phyloP scores from a whole-genome alignment of 1,140 invertebrate genomes.

The Bathynomus jamesi region DNA sequence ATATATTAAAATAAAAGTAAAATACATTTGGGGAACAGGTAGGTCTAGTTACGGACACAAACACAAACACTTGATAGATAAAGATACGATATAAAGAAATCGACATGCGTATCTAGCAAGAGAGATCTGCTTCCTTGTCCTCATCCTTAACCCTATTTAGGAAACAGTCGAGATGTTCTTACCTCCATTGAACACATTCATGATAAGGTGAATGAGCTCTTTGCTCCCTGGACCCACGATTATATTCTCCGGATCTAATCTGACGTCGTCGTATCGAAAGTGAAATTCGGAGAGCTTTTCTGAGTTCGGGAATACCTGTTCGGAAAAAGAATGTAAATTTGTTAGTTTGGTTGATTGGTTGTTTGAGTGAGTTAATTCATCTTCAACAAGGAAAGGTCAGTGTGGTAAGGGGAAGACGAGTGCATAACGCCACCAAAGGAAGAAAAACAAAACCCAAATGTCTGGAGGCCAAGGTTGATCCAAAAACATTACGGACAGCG shows the following conservation, averaged over 20 bases:
- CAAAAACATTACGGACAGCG: too few species aligned
- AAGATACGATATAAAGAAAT: too few species aligned
- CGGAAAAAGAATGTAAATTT: not conserved
- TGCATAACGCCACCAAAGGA: not conserved
- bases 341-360: not conserved
- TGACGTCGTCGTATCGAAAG: slow-evolving; percentile 16
- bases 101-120: too few species aligned
- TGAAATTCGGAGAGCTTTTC: slow-evolving; percentile 24
- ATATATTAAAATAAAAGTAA: not conserved
- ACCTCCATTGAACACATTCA: slow-evolving; percentile 27
- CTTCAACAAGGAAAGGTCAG: not conserved
- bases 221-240: slow-evolving; percentile 30
- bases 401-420: not conserved
- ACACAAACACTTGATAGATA: too few species aligned
- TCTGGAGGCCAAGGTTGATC: not conserved
- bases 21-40: too few species aligned
- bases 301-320: slow-evolving; percentile 16
- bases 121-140: too few species aligned
- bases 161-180: too few species aligned
- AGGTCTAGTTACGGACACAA: too few species aligned
- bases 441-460: not conserved
- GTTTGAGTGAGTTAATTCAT: not conserved
- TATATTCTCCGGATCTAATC: slow-evolving; percentile 11
- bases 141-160: too few species aligned
- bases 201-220: slow-evolving; percentile 27